Conservation (phyloP, 2,113 vertebrate genomes). For the Hippopotamus amphibius region DNA sequence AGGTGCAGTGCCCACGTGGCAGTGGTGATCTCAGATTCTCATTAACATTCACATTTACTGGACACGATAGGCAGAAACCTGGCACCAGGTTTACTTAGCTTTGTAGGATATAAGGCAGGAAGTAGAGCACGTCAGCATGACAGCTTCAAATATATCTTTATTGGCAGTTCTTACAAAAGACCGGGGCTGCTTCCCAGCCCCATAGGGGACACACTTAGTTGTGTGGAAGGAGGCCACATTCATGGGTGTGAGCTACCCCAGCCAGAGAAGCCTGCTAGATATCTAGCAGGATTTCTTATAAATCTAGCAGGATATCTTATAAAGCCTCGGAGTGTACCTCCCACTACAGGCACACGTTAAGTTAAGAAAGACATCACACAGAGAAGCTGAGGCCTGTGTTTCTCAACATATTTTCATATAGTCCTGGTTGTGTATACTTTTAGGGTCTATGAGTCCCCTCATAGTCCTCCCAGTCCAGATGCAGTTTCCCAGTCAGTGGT, state of each 20-base stretch:
- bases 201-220: not conserved
- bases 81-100: not conserved
- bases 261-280: not conserved
- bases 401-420: not conserved
- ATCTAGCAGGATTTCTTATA: not conserved
- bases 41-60: not conserved
- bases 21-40: not conserved
- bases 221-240: not conserved
- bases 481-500: not conserved
- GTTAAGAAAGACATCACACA: not conserved
- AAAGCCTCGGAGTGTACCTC: not conserved
- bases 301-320: not conserved
- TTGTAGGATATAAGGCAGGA: not conserved
- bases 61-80: not conserved
- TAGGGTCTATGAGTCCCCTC: not conserved
- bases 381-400: not conserved
- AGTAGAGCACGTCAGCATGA: not conserved
- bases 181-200: not conserved
- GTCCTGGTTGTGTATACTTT: not conserved
- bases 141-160: conserved; percentile 1
- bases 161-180: not conserved
- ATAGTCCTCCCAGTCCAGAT: not conserved
- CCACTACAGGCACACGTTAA: not conserved
- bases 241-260: not conserved
- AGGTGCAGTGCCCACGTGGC: not conserved